Evolutionary conservation across 2,888 invertebrate species (phyloP), one percentile per base, ranked within the genome.

Genomic region (Leptinotarsa rubiginosa): DNA sequence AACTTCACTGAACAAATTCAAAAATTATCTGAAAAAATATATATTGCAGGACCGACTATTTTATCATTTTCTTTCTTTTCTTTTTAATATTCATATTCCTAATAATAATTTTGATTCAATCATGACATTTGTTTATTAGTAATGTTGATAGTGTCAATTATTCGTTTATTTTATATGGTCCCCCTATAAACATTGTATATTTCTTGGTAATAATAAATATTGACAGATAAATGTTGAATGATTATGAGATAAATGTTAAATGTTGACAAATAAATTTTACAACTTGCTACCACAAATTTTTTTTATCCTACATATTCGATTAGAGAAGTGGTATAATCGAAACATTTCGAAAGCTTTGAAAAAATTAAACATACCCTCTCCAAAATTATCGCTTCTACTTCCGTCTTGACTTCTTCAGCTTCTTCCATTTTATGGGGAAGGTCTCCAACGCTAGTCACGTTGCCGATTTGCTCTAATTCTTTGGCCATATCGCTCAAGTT

Each of bases 401-500:
- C 93, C 78, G 94, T 92, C 86, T 97, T 96, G 65, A 93, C 93
- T 84, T 95, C 94, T 88, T 97, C 97, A 18, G 95, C 95, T 85
- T 95, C 93, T 83, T 95, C 93, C 84, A 97, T 91, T 87, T 96
- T 95, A 74, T 94, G 93, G 74, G 95, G 95, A 80, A 97, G 90
- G 86, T 96, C 94, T 70, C 95, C 96, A 56, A 95, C 94, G 86
- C 92, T 95, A 49, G 96, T 96, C 4, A 95, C 93, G 84, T 94
- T 93, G 81, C 93, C 92, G 79, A 97, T 96, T 74, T 92, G 91
- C 84, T 96, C 96, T 85, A 97, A 90, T 88, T 97, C 96, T 87
- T 95, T 96, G 69, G 94, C 93, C 97, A 97, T 97, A 87, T 97
- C 97, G 83, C 94, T 94, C 85, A 97, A 89, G 87, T 96, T 94